Evolutionary conservation across 1,140 invertebrate species (phyloP).

Genomic region (Neocloeon triangulifer): DNA sequence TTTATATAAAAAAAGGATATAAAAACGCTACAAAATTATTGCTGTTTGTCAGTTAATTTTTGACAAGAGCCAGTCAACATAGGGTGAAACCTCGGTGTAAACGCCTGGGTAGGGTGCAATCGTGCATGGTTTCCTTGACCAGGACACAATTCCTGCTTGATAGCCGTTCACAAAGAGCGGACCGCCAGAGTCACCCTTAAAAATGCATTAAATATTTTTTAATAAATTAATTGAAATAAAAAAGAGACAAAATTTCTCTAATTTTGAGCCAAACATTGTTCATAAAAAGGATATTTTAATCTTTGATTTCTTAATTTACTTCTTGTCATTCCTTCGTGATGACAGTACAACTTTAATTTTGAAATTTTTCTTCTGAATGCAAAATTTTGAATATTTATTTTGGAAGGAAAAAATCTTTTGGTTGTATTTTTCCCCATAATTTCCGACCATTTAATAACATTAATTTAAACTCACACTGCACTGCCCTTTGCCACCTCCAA

Average conservation of each 20-base stretch:
- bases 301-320: background rate
- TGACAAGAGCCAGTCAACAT: slow-evolving; percentile 12
- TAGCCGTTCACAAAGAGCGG: slow-evolving; percentile 21
- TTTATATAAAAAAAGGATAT: too few species aligned
- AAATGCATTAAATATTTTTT: too few species aligned
- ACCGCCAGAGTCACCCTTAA: slow-evolving; percentile 27
- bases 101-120: slow-evolving; percentile 16
- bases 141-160: slow-evolving; percentile 23
- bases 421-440: too few species aligned
- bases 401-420: too few species aligned
- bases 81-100: slow-evolving; percentile 16
- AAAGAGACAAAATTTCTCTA: background rate
- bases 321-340: background rate
- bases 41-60: too few species aligned
- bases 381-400: too few species aligned
- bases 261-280: background rate
- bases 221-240: background rate
- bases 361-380: too few species aligned
- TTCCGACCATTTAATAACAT: background rate
- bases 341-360: too few species aligned
- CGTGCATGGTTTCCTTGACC: slow-evolving; percentile 21
- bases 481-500: slow-evolving; percentile 7
- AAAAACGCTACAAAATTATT: too few species aligned
- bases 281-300: background rate
- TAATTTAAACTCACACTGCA: slow-evolving; percentile 7